Conservation (phyloP, 2,113 vertebrate species). For the Apteryx owenii region DNA sequence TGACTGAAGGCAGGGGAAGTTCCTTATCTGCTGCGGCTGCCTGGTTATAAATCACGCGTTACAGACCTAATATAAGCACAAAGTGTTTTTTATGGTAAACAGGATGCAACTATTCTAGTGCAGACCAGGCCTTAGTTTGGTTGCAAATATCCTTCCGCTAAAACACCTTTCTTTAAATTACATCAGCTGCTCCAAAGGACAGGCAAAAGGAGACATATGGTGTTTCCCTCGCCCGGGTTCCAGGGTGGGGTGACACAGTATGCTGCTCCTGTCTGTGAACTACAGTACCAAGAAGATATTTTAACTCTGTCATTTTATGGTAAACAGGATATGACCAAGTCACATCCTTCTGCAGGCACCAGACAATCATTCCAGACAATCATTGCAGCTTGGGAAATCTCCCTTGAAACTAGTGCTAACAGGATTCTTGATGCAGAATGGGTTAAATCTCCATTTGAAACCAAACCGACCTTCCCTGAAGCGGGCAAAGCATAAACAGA, state of each 20-base stretch:
- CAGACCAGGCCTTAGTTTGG: not conserved
- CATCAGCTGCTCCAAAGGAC: not conserved
- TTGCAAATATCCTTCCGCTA: conserved; percentile 40
- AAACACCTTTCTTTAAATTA: conserved; percentile 51
- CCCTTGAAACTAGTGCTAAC: not conserved
- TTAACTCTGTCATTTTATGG: not conserved
- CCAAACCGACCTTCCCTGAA: not conserved
- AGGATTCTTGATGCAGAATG: not conserved
- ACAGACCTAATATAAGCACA: not conserved
- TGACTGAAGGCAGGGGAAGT: not conserved
- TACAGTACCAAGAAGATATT: not conserved
- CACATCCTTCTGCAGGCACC: conserved; percentile 30
- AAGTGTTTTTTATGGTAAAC: conserved; percentile 55
- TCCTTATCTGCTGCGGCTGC: conserved; percentile 14
- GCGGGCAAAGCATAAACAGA: not conserved
- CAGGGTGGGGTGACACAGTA: not conserved
- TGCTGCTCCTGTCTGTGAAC: not conserved
- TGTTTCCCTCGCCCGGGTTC: not conserved
- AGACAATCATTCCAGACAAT: not conserved
- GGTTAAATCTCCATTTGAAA: not conserved
- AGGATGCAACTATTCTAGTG: conserved; percentile 36
- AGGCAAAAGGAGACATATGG: not conserved
- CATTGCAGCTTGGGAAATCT: not conserved
- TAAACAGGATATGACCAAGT: conserved; percentile 52
- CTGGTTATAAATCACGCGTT: not conserved